Conservation (phyloP, 2,888 invertebrate genomes). For the Maniola hyperantus region DNA sequence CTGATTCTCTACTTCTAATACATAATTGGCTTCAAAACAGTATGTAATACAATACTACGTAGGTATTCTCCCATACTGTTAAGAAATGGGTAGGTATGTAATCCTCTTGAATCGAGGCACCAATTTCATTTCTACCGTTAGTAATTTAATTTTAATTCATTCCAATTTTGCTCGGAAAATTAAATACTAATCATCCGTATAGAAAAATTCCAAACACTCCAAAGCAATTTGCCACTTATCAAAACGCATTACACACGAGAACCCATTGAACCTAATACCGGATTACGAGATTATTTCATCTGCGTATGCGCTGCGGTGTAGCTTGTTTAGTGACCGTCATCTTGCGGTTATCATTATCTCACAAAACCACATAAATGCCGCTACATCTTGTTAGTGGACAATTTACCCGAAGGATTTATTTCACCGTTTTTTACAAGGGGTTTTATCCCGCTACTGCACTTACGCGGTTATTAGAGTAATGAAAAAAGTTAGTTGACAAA, state of each 20-base stretch:
- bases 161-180: conserved; percentile 14
- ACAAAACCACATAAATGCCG: conserved; percentile 52
- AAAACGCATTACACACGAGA: conserved; percentile 14
- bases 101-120: background rate
- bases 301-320: conserved; percentile 43
- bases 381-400: conserved; percentile 68
- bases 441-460: conserved; percentile 33
- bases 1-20: too few species aligned
- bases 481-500: conserved; percentile 19
- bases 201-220: conserved; percentile 11
- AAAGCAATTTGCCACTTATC: conserved; percentile 24
- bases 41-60: too few species aligned
- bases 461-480: conserved; percentile 32
- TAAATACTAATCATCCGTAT: conserved; percentile 11
- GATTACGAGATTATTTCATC: conserved; percentile 29
- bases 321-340: conserved; percentile 61
- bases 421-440: conserved; percentile 39
- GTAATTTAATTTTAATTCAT: conserved; percentile 18
- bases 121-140: background rate
- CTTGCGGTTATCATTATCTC: conserved; percentile 64
- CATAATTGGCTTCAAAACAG: too few species aligned
- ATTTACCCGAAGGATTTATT: conserved; percentile 56
- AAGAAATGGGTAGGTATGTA: background rate
- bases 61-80: background rate
- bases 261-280: conserved; percentile 20